phyloP scores from a whole-genome alignment of 2,797 vertebrate genomes.

The Microcaecilia unicolor region DNA sequence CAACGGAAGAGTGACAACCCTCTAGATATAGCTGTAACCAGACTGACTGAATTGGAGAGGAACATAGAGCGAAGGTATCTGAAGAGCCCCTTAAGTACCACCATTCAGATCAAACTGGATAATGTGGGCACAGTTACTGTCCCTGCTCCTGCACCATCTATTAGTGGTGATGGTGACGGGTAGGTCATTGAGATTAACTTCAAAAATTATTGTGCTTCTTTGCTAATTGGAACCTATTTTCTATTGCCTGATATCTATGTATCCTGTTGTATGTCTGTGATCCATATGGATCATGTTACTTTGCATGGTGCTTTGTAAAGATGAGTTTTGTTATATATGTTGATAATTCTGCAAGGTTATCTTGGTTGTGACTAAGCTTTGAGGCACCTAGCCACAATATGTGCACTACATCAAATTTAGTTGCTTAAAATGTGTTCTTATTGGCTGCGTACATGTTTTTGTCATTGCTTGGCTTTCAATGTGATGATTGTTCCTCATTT shows the following conservation, averaged over 20 bases:
- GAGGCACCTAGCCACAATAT: slow-evolving; percentile 67
- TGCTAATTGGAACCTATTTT: slow-evolving; percentile 82
- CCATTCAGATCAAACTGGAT: slow-evolving; percentile 99
- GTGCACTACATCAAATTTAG: slow-evolving; percentile 69
- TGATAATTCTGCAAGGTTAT: slow-evolving; percentile 61
- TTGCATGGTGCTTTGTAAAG: slow-evolving; percentile 72
- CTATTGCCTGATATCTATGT: slow-evolving; percentile 74
- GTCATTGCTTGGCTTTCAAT: slow-evolving; percentile 69
- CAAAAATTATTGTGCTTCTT: slow-evolving; percentile 86
- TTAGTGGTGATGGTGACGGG: slow-evolving; percentile 99
- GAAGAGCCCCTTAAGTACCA: slow-evolving; percentile 99
- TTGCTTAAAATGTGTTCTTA: slow-evolving; percentile 68
- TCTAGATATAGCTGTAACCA: slow-evolving; percentile 98
- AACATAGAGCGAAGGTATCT: slow-evolving; percentile 99
- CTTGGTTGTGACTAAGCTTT: slow-evolving; percentile 66
- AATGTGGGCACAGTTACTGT: slow-evolving; percentile 99
- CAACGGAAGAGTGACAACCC: slow-evolving; percentile 92
- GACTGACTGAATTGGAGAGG: slow-evolving; percentile 97
- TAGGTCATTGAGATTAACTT: slow-evolving; percentile 96
- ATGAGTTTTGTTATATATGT: slow-evolving; percentile 56
- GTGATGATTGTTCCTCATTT: slow-evolving; percentile 60
- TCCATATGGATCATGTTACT: slow-evolving; percentile 61
- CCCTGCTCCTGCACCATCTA: slow-evolving; percentile 98
- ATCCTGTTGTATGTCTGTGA: slow-evolving; percentile 66
- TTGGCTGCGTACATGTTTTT: slow-evolving; percentile 63